Evolutionary conservation across 2,888 invertebrate genomes (phyloP).

Genomic region (Crematogaster levior): DNA sequence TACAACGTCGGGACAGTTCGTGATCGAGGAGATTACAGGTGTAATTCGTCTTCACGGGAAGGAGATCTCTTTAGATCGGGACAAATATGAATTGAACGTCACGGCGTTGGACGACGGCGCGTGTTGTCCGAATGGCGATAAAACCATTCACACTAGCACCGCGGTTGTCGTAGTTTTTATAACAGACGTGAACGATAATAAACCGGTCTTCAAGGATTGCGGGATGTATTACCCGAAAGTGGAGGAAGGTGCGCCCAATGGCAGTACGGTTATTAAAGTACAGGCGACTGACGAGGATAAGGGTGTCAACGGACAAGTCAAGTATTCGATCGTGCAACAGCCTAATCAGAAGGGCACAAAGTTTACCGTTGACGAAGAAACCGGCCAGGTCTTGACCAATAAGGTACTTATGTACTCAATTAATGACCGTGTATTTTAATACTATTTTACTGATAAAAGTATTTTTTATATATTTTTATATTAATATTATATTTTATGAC

Average conservation of each 20-base stretch:
- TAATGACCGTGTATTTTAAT: background rate
- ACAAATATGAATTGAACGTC: constrained; percentile 98
- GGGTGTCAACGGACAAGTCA: constrained; percentile 97
- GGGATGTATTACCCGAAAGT: constrained; percentile 97
- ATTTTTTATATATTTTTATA: background rate
- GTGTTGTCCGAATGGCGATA: constrained; percentile 96
- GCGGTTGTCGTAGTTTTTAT: constrained; percentile 98
- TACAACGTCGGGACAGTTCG: constrained; percentile 96
- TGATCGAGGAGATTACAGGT: constrained; percentile 97
- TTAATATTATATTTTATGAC: background rate
- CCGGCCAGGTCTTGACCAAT: constrained; percentile 97
- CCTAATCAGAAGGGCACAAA: constrained; percentile 98
- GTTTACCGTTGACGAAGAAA: constrained; percentile 98
- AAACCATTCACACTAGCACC: constrained; percentile 96
- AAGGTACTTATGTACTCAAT: constrained; percentile 87
- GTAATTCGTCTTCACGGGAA: constrained; percentile 96
- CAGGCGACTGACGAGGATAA: constrained; percentile 98
- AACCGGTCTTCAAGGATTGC: constrained; percentile 98
- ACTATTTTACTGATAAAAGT: background rate
- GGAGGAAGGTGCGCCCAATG: constrained; percentile 97
- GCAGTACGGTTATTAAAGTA: constrained; percentile 96
- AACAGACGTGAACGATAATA: constrained; percentile 98
- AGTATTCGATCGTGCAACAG: constrained; percentile 98
- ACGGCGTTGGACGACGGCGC: constrained; percentile 99
- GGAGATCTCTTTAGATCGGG: constrained; percentile 94